Percentiles rank a stretch among this genome's conserved stretches.
phyloP scores from a whole-genome alignment of 92 coral and sea anemone genomes.

The Paramuricea clavata region DNA sequence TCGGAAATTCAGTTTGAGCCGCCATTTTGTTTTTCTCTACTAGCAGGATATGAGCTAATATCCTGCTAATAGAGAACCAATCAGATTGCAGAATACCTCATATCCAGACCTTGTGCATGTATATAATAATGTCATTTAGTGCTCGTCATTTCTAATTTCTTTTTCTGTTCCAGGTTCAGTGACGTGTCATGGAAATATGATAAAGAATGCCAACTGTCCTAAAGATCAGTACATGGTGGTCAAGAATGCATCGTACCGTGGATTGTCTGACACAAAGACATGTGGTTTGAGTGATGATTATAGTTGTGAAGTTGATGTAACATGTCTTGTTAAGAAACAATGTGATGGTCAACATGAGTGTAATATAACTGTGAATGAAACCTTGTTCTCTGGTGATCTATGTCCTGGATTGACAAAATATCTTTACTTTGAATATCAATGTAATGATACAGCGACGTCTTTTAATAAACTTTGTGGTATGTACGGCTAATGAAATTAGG shows the following conservation, averaged over 20 bases:
- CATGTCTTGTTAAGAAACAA: not conserved
- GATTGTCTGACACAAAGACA: slow-evolving; percentile 3
- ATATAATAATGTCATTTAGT: no score
- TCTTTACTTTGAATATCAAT: not conserved
- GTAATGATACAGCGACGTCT: not conserved
- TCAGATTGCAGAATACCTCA: no score
- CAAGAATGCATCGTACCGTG: slow-evolving; percentile 8
- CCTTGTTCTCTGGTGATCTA: not conserved
- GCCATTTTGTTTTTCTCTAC: no score
- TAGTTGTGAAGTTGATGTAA: not conserved
- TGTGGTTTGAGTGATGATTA: slow-evolving; percentile 9
- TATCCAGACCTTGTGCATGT: no score
- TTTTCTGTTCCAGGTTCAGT: not conserved
- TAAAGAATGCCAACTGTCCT: not conserved
- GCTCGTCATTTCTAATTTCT: no score
- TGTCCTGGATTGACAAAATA: not conserved
- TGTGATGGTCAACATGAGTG: not conserved
- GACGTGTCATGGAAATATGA: not conserved
- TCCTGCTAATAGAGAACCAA: no score
- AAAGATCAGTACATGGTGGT: slow-evolving; percentile 13
- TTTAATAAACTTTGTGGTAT: not conserved
- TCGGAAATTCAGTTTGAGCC: no score
- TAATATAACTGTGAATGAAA: not conserved
- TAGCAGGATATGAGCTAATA: no score
- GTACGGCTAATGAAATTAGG: not conserved